Percentiles rank a stretch among this genome's conserved stretches.
These are phyloP conservation scores for Ceramica pisi DNA, from an alignment of 2,888 invertebrate genomes.

Conservation along the genomic window DNA sequence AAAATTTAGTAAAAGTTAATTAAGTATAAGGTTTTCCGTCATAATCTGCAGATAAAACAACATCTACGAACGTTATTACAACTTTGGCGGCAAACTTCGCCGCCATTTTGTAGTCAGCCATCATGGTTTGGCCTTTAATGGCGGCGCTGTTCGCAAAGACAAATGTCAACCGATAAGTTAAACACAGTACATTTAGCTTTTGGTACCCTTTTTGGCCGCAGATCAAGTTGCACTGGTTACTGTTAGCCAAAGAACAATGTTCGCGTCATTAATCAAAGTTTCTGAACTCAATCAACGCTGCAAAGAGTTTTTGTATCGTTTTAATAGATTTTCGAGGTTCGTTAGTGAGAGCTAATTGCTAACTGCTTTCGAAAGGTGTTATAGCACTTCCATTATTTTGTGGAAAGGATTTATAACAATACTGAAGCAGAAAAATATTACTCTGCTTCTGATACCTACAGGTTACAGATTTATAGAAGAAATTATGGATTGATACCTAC, in stretches of 20 bases:
- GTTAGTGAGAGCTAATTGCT: slow-evolving; percentile 49
- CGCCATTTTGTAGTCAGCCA: slow-evolving; percentile 31
- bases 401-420: background rate
- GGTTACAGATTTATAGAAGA: background rate
- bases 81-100: slow-evolving; percentile 24
- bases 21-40: slow-evolving; percentile 9
- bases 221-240: slow-evolving; percentile 23
- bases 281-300: slow-evolving; percentile 38
- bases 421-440: background rate
- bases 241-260: slow-evolving; percentile 30
- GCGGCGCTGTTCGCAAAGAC: slow-evolving; percentile 1
- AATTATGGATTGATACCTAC: background rate
- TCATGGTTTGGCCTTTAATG: slow-evolving; percentile 24
- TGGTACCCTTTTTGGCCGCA: slow-evolving; percentile 4
- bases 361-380: slow-evolving; percentile 17
- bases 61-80: slow-evolving; percentile 35
- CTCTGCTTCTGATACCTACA: background rate
- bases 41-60: slow-evolving; percentile 42
- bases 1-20: slow-evolving; percentile 13
- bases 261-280: slow-evolving; percentile 57
- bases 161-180: slow-evolving; percentile 20
- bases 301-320: slow-evolving; percentile 55
- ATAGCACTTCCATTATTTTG: background rate
- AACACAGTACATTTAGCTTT: slow-evolving; percentile 24
- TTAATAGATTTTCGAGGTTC: slow-evolving; percentile 51